Conservation (phyloP, 2,888 invertebrate genomes). For the Leptogaster cylindrica region DNA sequence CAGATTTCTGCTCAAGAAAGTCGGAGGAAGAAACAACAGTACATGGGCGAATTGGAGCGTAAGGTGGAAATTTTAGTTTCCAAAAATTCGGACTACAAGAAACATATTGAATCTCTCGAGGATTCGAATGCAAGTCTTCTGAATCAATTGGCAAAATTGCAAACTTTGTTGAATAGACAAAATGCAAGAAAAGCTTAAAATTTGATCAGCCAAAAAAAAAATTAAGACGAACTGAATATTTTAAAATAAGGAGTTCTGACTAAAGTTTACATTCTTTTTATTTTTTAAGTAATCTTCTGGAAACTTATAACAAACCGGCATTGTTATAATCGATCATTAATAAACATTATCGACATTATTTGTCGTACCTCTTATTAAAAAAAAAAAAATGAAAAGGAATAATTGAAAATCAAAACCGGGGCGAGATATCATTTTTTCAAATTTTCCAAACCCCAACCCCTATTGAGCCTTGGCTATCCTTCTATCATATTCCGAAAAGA, state of each 20-base stretch:
- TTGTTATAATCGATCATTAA: constrained; percentile 4
- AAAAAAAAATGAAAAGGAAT: not conserved
- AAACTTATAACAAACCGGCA: too few relatives aligned
- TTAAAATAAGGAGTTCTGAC: too few relatives aligned
- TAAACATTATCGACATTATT: not conserved
- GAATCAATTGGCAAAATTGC: constrained; percentile 78
- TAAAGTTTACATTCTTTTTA: too few relatives aligned
- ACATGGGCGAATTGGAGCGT: constrained; percentile 96
- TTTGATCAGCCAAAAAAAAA: not conserved
- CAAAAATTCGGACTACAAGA: constrained; percentile 80
- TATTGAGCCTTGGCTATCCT: too few relatives aligned
- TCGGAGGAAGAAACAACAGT: constrained; percentile 98
- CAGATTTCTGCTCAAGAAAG: constrained; percentile 99
- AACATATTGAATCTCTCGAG: constrained; percentile 77
- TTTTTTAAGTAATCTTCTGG: too few relatives aligned
- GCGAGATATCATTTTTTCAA: too few relatives aligned
- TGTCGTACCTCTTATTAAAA: not conserved
- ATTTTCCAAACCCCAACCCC: too few relatives aligned
- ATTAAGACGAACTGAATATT: constrained; percentile 10
- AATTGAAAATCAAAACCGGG: too few relatives aligned
- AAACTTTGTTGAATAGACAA: constrained; percentile 71
- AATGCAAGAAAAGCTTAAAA: constrained; percentile 58
- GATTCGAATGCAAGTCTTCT: constrained; percentile 77
- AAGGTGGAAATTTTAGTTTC: constrained; percentile 81
- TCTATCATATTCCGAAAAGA: too few relatives aligned